Evolutionary conservation across 2,797 vertebrate species (phyloP), one percentile per base, ranked within the genome.

Genomic region (Triplophysa yarkandensis): DNA sequence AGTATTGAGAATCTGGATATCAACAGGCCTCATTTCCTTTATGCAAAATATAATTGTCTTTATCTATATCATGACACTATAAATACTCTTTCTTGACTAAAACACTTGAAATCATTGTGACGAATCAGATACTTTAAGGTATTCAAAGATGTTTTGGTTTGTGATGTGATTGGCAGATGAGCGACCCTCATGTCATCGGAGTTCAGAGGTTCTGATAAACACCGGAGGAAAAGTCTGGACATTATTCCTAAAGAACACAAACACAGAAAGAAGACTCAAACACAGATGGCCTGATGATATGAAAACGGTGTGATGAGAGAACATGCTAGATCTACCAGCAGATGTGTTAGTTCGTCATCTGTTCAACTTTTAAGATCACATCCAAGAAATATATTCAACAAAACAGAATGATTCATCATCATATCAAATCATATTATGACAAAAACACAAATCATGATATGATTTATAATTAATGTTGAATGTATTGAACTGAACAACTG

Each of bases 161-260:
- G 30, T 25, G 21, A 25, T 44, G 27, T 58, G 32, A 21, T 39
- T 16, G 34, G 46, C 46, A 43, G 61, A 60, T 65, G 19, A 58
- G 52, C 17, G 52, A 54, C 52, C 52, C 50, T 30, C 16, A 30
- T 63, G 57, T 57, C 4, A 21, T 71, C 64, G 11, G 39, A 54
- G 39, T 34, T 76, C 48, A n/a, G 10, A 48, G 62, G 43, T 71
- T 52, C 21, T 6, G 61, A 68, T 52, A 36, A 60, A 41, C 60
- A 34, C 14, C 10, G n/a, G 52, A 25, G 27, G 32, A n/a, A 66
- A 55, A 46, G 21, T 68, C 30, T 27, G 32, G 36, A 32, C 44
- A 9, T 81, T 63, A 81, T 1, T 77, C 70, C 80, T 81, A 34
- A 65, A 69, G 10, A 39, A 65, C 41, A 61, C 13, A 63, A 27